Evolutionary conservation across 2,888 invertebrate species (phyloP).

Genomic region (Hypena proboscidalis): DNA sequence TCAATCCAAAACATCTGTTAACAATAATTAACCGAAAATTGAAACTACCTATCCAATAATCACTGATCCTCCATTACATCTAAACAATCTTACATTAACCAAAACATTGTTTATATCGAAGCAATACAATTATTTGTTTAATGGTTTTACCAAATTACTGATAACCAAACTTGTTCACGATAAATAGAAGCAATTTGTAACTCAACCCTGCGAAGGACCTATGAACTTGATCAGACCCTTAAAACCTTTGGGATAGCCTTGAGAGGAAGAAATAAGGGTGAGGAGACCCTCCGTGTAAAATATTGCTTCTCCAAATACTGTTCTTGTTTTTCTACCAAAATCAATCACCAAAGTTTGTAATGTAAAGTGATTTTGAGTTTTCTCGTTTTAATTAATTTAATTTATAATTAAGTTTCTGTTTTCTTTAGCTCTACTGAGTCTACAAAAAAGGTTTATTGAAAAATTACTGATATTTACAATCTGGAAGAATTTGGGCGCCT

Average conservation of each 20-base stretch:
- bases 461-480: too few species aligned
- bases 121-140: constrained; percentile 62
- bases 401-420: constrained; percentile 33
- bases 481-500: too few species aligned
- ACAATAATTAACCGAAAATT: too few species aligned
- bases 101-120: constrained; percentile 41
- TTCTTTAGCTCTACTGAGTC: constrained; percentile 15
- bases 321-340: constrained; percentile 21
- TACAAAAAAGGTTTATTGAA: too few species aligned
- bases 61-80: too few species aligned
- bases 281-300: constrained; percentile 30
- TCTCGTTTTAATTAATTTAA: constrained; percentile 19
- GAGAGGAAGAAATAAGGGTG: constrained; percentile 23
- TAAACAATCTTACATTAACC: constrained; percentile 24
- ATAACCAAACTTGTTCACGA: constrained; percentile 71
- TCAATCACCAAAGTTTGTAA: constrained; percentile 28
- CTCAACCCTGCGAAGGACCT: constrained; percentile 50
- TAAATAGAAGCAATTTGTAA: constrained; percentile 75
- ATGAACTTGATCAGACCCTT: constrained; percentile 50
- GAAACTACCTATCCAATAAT: too few species aligned
- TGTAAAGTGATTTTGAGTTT: constrained; percentile 19
- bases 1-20: too few species aligned
- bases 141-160: constrained; percentile 71
- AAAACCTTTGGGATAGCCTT: constrained; percentile 22
- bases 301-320: constrained; percentile 19